A percentile compares a stretch with the other conserved stretches of the same genome.
Evolutionary conservation across 2,888 invertebrate species (phyloP).

Genomic region (Lasioglossum malachurum): DNA sequence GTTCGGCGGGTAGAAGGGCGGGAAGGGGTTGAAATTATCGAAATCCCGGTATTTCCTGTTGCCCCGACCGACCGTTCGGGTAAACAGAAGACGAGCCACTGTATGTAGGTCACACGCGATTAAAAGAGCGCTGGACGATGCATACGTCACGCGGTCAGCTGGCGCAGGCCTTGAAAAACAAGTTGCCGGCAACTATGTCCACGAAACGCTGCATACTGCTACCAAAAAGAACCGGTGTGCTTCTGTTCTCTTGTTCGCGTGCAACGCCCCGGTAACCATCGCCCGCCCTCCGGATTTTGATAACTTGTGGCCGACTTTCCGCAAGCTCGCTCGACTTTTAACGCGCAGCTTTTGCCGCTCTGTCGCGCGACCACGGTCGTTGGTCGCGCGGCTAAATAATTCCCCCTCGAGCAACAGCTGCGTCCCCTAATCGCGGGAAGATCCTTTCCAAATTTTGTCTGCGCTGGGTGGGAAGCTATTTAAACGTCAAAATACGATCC

Average conservation of each 20-base stretch:
- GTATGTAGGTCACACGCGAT: conserved; percentile 61
- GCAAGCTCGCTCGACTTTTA: background rate
- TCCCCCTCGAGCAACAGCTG: conserved; percentile 24
- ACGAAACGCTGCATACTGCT: background rate
- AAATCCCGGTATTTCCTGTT: background rate
- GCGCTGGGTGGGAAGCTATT: conserved; percentile 12
- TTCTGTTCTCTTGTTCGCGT: background rate
- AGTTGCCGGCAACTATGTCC: conserved; percentile 19
- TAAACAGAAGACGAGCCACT: conserved; percentile 43
- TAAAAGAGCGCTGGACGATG: conserved; percentile 53
- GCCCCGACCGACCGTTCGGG: conserved; percentile 20
- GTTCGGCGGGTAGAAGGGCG: too few species aligned
- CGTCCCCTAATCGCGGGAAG: background rate
- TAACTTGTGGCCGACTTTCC: background rate
- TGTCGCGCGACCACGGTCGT: background rate
- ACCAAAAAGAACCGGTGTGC: background rate
- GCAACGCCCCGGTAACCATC: background rate
- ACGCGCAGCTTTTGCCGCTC: too few species aligned
- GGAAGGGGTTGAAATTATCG: conserved; percentile 8
- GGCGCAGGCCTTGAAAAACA: conserved; percentile 52
- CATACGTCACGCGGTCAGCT: conserved; percentile 50
- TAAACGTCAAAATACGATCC: too few species aligned
- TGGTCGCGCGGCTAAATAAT: conserved; percentile 24
- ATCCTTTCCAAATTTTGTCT: conserved; percentile 4
- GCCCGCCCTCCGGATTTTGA: background rate